Conservation (phyloP, 1,140 invertebrate species). For the Orchesella cincta region DNA sequence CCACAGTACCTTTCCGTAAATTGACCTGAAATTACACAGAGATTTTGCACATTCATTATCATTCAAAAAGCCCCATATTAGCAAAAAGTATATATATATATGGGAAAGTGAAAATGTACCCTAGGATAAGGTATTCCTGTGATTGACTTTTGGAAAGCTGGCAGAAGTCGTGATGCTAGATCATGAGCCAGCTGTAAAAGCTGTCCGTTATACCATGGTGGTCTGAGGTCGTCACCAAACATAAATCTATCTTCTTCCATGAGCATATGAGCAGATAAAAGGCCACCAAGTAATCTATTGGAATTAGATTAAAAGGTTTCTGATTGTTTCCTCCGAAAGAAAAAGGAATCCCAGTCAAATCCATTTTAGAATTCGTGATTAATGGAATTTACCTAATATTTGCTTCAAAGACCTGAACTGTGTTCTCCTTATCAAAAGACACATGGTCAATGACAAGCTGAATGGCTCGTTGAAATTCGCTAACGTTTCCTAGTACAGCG, state of each 20-base stretch:
- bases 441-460: slow-evolving; percentile 65
- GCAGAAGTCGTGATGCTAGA: slow-evolving; percentile 63
- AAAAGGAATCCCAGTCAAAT: too few species aligned
- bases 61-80: too few species aligned
- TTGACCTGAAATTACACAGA: slow-evolving; percentile 66
- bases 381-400: slow-evolving; percentile 63
- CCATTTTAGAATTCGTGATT: background rate
- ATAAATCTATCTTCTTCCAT: slow-evolving; percentile 63
- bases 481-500: slow-evolving; percentile 66
- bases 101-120: slow-evolving; percentile 58
- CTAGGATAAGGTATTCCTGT: slow-evolving; percentile 68
- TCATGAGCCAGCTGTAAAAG: slow-evolving; percentile 66
- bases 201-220: slow-evolving; percentile 64
- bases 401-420: slow-evolving; percentile 72
- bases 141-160: slow-evolving; percentile 64
- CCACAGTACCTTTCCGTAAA: slow-evolving; percentile 63
- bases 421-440: slow-evolving; percentile 66
- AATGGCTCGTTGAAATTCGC: slow-evolving; percentile 67
- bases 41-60: too few species aligned
- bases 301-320: background rate
- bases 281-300: slow-evolving; percentile 64
- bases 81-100: too few species aligned
- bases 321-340: background rate
- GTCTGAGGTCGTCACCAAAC: slow-evolving; percentile 63
- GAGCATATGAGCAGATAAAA: slow-evolving; percentile 70